Evolutionary conservation across 2,113 vertebrate species (phyloP).

Genomic region (Aptenodytes patagonicus): DNA sequence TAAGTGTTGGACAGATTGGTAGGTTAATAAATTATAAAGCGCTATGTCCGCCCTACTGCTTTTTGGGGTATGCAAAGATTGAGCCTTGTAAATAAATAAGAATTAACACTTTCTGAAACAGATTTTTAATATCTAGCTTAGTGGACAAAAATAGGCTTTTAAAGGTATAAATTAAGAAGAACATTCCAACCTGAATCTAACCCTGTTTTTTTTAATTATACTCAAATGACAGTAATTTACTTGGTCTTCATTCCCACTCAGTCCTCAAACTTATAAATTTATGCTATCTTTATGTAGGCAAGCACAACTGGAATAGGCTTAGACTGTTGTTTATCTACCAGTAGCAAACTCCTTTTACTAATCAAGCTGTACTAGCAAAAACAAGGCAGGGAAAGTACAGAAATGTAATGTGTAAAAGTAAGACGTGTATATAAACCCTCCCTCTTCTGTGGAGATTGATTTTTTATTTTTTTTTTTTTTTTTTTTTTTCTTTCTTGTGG

Average conservation of each 20-base stretch:
- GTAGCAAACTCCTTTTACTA: neutral
- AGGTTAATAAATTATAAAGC: neutral
- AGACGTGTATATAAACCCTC: neutral
- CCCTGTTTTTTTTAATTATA: accelerated
- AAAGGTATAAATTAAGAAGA: neutral
- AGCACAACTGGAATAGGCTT: neutral
- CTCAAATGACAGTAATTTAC: neutral
- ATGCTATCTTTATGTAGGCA: neutral
- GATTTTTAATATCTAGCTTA: neutral
- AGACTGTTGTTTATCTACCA: neutral
- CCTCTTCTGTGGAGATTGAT: neutral
- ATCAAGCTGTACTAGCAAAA: neutral
- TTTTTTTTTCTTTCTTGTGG: neutral
- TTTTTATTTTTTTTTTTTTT: neutral
- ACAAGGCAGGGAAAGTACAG: neutral
- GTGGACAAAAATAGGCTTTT: neutral
- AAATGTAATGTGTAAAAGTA: neutral
- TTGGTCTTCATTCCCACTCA: neutral
- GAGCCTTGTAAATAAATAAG: neutral
- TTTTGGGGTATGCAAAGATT: neutral
- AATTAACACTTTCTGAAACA: neutral
- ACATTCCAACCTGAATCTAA: neutral
- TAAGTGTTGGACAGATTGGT: neutral
- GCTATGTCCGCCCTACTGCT: neutral
- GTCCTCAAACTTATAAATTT: neutral